Evolutionary conservation across 2,797 vertebrate genomes (phyloP).

Genomic region (Oreonectes daqikongensis): DNA sequence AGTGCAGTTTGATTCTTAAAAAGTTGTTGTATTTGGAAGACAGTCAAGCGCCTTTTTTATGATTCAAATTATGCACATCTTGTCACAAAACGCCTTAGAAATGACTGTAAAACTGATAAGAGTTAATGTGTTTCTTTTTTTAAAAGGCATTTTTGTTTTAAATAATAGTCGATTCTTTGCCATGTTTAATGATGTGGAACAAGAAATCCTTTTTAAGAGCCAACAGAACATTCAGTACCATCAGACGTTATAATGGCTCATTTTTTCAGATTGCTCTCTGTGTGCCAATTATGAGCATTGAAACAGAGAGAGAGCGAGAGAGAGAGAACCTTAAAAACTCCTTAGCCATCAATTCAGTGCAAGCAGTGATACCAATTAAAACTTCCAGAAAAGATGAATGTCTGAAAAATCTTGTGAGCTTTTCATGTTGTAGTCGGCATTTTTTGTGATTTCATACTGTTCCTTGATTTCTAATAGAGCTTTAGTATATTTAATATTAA

Average conservation of each 20-base stretch:
- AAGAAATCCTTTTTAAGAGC: not conserved
- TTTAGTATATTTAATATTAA: not conserved
- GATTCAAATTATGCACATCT: not conserved
- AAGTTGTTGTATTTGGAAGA: not conserved
- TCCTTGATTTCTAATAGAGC: not conserved
- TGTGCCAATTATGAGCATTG: conserved; percentile 63
- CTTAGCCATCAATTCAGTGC: not conserved
- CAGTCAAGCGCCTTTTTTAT: not conserved
- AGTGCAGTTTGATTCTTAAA: not conserved
- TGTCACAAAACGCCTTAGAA: not conserved
- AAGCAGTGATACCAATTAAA: not conserved
- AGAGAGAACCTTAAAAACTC: too few relatives aligned
- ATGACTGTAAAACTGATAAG: not conserved
- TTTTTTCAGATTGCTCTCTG: conserved; percentile 56
- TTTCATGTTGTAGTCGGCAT: too few relatives aligned
- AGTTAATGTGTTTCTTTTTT: not conserved
- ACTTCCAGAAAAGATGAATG: not conserved
- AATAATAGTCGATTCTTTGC: not conserved
- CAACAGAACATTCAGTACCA: not conserved
- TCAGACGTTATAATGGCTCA: conserved; percentile 50
- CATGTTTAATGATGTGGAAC: not conserved
- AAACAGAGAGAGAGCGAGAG: too few relatives aligned
- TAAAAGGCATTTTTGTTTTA: not conserved
- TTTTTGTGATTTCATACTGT: not conserved
- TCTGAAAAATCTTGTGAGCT: too few relatives aligned